Percentiles rank a stretch among this genome's conserved stretches.
Evolutionary conservation across 2,113 vertebrate genomes (phyloP).

Genomic region (Erythrolamprus reginae): DNA sequence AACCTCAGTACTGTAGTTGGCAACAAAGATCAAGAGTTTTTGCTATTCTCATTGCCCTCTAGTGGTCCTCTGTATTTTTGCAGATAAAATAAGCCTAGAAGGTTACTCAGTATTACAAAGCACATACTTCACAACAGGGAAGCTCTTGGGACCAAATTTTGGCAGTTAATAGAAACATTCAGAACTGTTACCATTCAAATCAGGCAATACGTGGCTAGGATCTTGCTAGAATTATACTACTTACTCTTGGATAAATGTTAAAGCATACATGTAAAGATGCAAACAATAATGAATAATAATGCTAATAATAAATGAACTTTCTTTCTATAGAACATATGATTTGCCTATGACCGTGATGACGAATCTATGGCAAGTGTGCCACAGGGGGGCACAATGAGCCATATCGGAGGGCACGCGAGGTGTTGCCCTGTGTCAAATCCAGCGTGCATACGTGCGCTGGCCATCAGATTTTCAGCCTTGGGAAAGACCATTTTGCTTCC

Average conservation of each 20-base stretch:
- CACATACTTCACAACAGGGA: not conserved
- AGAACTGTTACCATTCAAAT: not conserved
- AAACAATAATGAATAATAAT: not conserved
- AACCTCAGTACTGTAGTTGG: not conserved
- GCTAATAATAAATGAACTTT: not conserved
- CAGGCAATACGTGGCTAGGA: not conserved
- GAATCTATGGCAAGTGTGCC: too few relatives aligned
- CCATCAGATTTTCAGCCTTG: too few relatives aligned
- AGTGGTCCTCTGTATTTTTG: not conserved
- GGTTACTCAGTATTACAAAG: not conserved
- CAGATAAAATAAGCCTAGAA: not conserved
- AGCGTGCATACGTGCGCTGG: too few relatives aligned
- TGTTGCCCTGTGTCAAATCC: too few relatives aligned
- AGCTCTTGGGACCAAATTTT: not conserved
- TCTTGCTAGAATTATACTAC: not conserved
- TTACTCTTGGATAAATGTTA: not conserved
- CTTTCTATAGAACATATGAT: not conserved
- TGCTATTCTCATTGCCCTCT: not conserved
- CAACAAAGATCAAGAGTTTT: not conserved
- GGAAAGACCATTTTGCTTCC: too few relatives aligned
- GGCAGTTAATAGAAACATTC: not conserved
- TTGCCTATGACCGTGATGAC: not conserved
- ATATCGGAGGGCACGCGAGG: too few relatives aligned
- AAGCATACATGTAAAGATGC: not conserved
- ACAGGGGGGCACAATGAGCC: too few relatives aligned